Conservation (phyloP, 2,113 vertebrate species). For the Rhinoderma darwinii region DNA sequence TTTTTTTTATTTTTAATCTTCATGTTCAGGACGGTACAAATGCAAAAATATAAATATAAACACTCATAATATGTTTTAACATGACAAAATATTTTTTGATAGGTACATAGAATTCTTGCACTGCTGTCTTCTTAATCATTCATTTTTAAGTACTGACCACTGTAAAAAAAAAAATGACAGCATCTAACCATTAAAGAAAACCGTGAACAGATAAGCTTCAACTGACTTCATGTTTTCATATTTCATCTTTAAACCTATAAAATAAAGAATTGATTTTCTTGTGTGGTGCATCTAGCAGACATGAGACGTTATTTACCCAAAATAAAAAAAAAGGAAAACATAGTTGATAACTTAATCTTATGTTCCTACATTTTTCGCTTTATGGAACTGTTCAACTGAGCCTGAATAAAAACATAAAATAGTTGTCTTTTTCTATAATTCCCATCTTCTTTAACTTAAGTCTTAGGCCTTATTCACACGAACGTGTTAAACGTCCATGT, state of each 20-base stretch:
- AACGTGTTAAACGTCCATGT: too few species aligned
- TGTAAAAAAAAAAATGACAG: slow-evolving; percentile 37
- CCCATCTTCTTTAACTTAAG: background rate
- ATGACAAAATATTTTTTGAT: background rate
- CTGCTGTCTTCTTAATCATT: slow-evolving; percentile 13
- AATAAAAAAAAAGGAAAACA: slow-evolving; percentile 28
- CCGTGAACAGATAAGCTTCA: slow-evolving; percentile 40
- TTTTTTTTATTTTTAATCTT: background rate
- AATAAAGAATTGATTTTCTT: slow-evolving; percentile 45
- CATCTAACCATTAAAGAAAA: slow-evolving; percentile 43
- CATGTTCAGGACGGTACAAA: background rate
- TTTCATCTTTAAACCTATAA: slow-evolving; percentile 45
- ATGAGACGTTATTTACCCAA: slow-evolving; percentile 32
- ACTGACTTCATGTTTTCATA: slow-evolving; percentile 47
- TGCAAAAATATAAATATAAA: background rate
- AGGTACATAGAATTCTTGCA: background rate
- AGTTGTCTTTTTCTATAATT: background rate
- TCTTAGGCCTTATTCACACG: too few species aligned
- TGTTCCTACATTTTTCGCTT: slow-evolving; percentile 6
- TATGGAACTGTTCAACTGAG: slow-evolving; percentile 24
- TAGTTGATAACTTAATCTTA: slow-evolving; percentile 36
- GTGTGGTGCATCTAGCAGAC: slow-evolving; percentile 12
- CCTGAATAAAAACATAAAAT: background rate
- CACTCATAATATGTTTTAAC: background rate
- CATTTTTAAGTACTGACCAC: slow-evolving; percentile 19